Base-by-base conservation (phyloP, 35 echinoderm and acorn worm species). In the Ophiothrix spiculata region DNA sequence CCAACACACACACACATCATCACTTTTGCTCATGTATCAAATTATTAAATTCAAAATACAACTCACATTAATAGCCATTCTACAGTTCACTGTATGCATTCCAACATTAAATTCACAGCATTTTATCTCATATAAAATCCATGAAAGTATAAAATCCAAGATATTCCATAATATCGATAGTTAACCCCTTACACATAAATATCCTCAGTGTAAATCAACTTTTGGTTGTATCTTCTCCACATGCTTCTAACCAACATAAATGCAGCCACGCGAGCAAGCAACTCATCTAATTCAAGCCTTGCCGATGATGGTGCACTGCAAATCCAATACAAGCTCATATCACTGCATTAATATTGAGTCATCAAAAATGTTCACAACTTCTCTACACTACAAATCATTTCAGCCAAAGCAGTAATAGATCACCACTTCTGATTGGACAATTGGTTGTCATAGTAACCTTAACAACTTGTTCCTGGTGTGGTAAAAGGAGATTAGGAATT, bases 391-490 rank as follows among this genome's bases (percentile, higher is more conserved):
- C 23, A 69, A 15, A 69, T 2, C 23, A 25, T 69, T 15, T 28
- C 4, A 69, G 60, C 60, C 60, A 15, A 69, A 12, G 60, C 60
- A 69, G 6, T 28, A 69, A 69, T 69, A 69, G 8, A 69, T 69
- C 60, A 25, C 60, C 3, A 1, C 23, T 28, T 69, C 4, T 69
- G 60, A 69, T 69, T 69, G 60, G 60, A 4, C 60, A 4, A 69
- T 69, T 69, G 6, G 60, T 69, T 69, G 6, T 28, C 60, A 69
- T 69, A 69, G 60, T 69, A 69, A 69, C 60, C 60, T 69, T 69
- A 69, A 69, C 60, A 69, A 69, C 60, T 69, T 69, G 60, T 69
- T 69, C 60, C 60, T 69, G 60, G 60, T 49, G 42, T 49, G 42
- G 42, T 69, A 28, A 69, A 69, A n/a, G 60, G 29, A 69, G 60